Evolutionary conservation across 2,113 vertebrate species (phyloP), one percentile per base, ranked within the genome.

Genomic region (Anoplopoma fimbria): DNA sequence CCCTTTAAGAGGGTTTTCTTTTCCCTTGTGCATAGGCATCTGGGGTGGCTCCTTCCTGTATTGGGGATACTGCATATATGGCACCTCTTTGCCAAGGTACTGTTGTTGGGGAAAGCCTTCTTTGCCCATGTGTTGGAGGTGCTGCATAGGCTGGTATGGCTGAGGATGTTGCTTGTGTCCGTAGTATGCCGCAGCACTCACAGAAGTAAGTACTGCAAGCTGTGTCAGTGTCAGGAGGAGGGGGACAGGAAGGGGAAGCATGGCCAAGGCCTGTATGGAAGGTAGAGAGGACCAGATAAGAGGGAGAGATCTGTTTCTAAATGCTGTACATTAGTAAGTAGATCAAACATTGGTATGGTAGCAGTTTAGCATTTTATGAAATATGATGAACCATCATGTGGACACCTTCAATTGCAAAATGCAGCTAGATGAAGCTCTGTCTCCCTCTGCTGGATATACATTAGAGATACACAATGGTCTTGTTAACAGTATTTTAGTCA

Each of bases 21-120:
- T 99, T 89, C 97, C 96, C 1, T 97, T 96, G 67, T 89, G 89
- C 89, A 97, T 93, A 36, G 96, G 97, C 77, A 96, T 92, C 65
- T 97, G 97, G 0, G 96, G 97, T 6, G 96, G 86, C 72, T 99
- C 98, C 91, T 99, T 99, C 93, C 96, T 95, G 92, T 98, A 99
- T 14, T 97, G 97, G 72, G 96, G 97, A 0, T 98, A 99, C 14
- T 96, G 96, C 91, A 97, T 92, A 51, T 97, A 97, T 40, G 96
- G 96, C 69, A 96, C 49, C 78, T 99, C 97, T 93, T 99, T 99
- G 91, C 96, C 97, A 75, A 93, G 91, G 88, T 96, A 96, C 87
- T 96, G 96, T 76, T 96, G 96, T 92, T 97, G 93, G 0, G 93
- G 93, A 73, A 96, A 95, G 71, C 96, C 94, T 79, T 97, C 97